A percentile compares a stretch with the other conserved stretches of the same genome.
phyloP scores from a whole-genome alignment of 2,113 vertebrate genomes.

The Ciconia maguari region DNA sequence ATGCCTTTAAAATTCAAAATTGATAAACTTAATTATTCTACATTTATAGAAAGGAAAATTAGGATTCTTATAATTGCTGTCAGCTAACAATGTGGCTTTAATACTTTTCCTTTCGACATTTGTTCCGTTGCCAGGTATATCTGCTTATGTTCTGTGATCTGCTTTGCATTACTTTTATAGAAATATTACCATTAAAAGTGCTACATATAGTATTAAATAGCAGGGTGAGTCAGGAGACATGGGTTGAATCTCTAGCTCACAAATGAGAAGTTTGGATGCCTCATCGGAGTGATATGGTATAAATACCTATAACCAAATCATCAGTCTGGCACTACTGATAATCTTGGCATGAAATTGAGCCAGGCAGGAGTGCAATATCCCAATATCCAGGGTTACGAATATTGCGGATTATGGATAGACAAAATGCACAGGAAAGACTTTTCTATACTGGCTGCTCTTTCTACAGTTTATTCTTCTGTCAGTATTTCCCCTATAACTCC shows the following conservation, averaged over 20 bases:
- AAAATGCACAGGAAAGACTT: conserved; percentile 30
- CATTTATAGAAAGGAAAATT: background rate
- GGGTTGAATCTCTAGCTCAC: background rate
- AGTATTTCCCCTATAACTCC: conserved; percentile 45
- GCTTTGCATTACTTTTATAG: conserved; percentile 55
- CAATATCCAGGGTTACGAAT: background rate
- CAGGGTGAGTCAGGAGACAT: conserved; percentile 31
- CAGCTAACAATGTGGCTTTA: conserved; percentile 63
- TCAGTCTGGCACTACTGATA: background rate
- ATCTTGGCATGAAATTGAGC: background rate
- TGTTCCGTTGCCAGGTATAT: conserved; percentile 65
- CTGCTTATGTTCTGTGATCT: conserved; percentile 63
- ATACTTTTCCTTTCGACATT: conserved; percentile 66
- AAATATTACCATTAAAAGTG: conserved; percentile 46
- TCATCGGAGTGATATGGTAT: background rate
- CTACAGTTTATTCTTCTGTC: conserved; percentile 33
- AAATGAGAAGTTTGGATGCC: background rate
- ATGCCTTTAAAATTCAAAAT: background rate
- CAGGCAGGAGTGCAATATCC: background rate
- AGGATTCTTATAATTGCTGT: background rate
- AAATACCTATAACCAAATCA: conserved; percentile 8
- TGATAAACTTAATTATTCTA: background rate
- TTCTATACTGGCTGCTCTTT: background rate
- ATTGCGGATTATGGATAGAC: background rate
- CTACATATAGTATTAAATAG: conserved; percentile 41